Evolutionary conservation across 2,888 invertebrate genomes (phyloP), one percentile per base, ranked within the genome.

Genomic region (Drosophila borealis): DNA sequence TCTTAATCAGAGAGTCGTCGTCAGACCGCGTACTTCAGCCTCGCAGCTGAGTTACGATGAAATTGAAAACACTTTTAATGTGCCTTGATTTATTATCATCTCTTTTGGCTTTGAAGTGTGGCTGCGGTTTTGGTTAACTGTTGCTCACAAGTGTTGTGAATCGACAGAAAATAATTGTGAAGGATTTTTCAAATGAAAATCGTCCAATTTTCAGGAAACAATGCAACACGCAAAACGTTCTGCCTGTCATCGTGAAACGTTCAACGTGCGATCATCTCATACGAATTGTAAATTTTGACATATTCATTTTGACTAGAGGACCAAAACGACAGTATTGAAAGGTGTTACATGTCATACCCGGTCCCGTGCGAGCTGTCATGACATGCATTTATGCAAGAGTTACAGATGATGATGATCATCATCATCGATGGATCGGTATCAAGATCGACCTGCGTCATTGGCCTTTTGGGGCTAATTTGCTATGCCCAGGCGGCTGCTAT

Each of bases 271-370:
- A 64, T 46, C 77, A 49, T 10, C 71, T 69, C 74, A 83, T 75
- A 79, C 59, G 88, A 89, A 85, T 85, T 87, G 84, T 85, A 87
- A 63, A 88, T 87, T 72, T 86, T 86, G 85, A 86, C 88, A 85
- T 86, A 88, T 86, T 86, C 88, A 89, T 86, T 85, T 88, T 70
- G 84, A 60, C n/a, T 45, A 33, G 70, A 69, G 65, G 65, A 65
- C 39, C 45, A 60, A 55, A 70, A 51, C 48, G 87, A 79, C 74
- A 80, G 70, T 83, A 68, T 50, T 46, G 68, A 78, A 86, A 89
- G 89, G 85, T 85, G 89, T 84, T 89, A 89, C 81, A 87, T 81
- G 77, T 74, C 74, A 64, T 69, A 57, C 79, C 56, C 46, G 49
- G 42, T 33, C 62, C 62, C 62, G 66, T 66, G 63, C 64, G 65